These are phyloP conservation scores for Nematolebias whitei DNA, from an alignment of 2,113 vertebrate genomes.

Conservation along the genomic window DNA sequence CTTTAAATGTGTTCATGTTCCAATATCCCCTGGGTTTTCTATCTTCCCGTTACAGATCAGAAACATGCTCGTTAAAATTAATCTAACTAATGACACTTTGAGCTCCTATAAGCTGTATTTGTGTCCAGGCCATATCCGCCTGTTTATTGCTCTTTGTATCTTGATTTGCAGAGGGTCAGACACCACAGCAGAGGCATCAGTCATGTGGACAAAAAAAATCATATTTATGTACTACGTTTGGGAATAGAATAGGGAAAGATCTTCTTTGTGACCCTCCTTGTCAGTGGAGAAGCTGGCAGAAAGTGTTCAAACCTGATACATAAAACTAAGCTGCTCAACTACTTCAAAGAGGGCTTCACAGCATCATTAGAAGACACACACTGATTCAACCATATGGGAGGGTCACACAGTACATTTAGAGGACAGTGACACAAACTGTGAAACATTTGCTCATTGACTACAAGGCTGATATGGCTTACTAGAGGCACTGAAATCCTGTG, in stretches of 20 bases:
- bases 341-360: neutral
- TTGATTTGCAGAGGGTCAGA: no score
- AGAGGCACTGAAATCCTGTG: neutral
- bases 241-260: neutral
- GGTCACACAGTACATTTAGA: neutral
- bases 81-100: neutral
- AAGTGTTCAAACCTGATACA: neutral
- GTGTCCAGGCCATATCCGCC: neutral
- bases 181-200: neutral
- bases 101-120: neutral
- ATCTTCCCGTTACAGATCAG: neutral
- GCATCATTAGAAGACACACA: neutral
- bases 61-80: neutral
- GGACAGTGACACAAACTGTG: neutral
- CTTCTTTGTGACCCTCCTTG: neutral
- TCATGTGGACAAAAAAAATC: neutral
- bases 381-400: neutral
- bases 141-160: neutral
- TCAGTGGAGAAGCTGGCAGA: neutral
- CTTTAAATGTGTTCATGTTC: neutral
- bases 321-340: constrained; percentile 10
- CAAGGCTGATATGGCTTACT: neutral
- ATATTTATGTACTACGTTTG: neutral
- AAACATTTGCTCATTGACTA: constrained; percentile 2
- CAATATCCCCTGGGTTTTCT: neutral